Evolutionary conservation across 2,113 vertebrate species (phyloP), one percentile per base, ranked within the genome.

Genomic region (Nanger granti): DNA sequence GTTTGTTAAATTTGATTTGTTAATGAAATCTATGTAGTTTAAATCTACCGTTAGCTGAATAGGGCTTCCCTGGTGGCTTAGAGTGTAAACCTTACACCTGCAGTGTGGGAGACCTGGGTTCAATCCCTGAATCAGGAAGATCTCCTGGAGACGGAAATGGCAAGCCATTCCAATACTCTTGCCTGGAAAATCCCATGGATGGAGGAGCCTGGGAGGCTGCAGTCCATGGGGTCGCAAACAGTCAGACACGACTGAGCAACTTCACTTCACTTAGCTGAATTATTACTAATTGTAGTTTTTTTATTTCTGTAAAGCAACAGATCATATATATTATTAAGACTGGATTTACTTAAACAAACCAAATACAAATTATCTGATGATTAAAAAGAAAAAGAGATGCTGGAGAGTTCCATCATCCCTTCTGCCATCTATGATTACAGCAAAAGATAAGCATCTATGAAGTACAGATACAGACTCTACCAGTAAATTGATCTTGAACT

Each of bases 201-300:
- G 11, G 59, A 60, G 26, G 59, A 60, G 59, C 26, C 26, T 60
- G 59, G 26, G 10, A 60, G 26, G 28, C 26, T 60, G 26, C 26
- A 60, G 26, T 29, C 26, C 59, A 28, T 29, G 59, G 59, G 59
- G 26, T 60, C 4, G 10, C 59, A 28, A 60, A 60, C 26, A 60
- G 59, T 60, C 4, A 0, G 59, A 60, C 26, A 13, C 0, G 4
- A 60, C 59, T 60, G 26, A 60, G 59, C 26, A 60, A 60, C 26
- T 60, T 60, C 59, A 60, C 10, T 60, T 60, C 59, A 60, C 59
- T 60, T 76, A 80, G 26, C 20, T 93, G 12, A 93, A 90, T 52
- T 87, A 87, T 84, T 96, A 93, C 34, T 84, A 90, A 83, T 79
- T 20, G 37, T 22, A 73, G 80, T 92, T 95, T 90, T 94, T 73